Base-by-base conservation (phyloP, 2,797 vertebrate genomes). In the Pygocentrus nattereri region DNA sequence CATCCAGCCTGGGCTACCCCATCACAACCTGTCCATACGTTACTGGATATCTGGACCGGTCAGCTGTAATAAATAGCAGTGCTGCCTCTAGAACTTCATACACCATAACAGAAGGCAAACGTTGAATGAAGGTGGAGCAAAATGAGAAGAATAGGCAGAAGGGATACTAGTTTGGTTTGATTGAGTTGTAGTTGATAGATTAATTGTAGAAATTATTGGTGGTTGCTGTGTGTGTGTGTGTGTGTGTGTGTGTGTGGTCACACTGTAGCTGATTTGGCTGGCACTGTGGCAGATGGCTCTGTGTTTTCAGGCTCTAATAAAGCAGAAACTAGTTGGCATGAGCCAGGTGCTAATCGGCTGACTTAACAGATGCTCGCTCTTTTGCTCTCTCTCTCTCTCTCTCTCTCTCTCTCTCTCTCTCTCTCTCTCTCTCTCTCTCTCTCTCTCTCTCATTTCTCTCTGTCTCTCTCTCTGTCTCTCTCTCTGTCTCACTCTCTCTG, bases 291-390 rank as follows among this genome's bases (percentile, higher is more conserved):
- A 85, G 81, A 81, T 76, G 76, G 73, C 25, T 25, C 44, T 38
- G 44, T 6, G 31, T 25, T 54, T 62, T 82, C 75, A 84, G 81
- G 86, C 90, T 84, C 88, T 80, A 88, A 80, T 84, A 90, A 87
- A 89, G 86, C 80, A 87, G 88, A 85, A 87, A 54, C 65, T 23
- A 18, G 59, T 44, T 91, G 90, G 87, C 89, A 90, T 81, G 76
- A 80, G 81, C 84, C 85, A 76, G 76, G 81, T 86, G 87, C 82
- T 91, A 91, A 92, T 92, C 85, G 91, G 19, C 76, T 79, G 78
- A 87, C 85, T 21, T 73, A 90, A 84, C 90, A 91, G 88, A 91
- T 89, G 87, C 87, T 89, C 84, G n/a, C n/a, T n/a, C 59, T 74
- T 67, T 7, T 21, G 27, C 77, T 54, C 18, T 8, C 5, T 16